Conservation (phyloP, 2,113 vertebrate species). For the Muntiacus muntjak region DNA sequence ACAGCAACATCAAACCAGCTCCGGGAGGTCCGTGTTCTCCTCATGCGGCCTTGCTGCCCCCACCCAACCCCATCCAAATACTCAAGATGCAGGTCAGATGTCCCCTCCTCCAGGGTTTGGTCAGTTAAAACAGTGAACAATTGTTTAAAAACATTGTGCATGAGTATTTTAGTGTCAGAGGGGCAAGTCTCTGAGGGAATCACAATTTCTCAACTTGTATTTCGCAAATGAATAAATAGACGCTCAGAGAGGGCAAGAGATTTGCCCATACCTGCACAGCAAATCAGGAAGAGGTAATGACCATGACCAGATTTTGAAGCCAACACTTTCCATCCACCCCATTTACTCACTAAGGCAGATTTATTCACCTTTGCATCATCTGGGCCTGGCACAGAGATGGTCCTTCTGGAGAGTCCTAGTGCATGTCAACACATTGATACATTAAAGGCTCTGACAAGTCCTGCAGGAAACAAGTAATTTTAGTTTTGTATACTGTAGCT, state of each 20-base stretch:
- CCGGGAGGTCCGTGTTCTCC: too few relatives aligned
- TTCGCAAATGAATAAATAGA: background rate
- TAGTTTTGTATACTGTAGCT: background rate
- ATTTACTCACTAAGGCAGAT: fast-evolving
- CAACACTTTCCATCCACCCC: background rate
- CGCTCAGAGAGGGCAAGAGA: background rate
- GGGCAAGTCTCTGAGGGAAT: background rate
- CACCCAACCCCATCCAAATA: fast-evolving
- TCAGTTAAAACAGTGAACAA: background rate
- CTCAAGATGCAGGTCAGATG: background rate
- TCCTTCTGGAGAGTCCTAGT: background rate
- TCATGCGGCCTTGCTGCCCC: fast-evolving
- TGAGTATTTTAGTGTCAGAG: background rate
- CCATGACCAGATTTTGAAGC: background rate
- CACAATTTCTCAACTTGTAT: background rate
- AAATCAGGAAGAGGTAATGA: background rate
- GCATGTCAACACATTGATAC: background rate
- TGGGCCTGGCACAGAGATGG: background rate
- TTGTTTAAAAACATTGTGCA: background rate
- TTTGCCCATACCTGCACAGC: background rate
- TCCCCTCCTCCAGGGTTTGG: too few relatives aligned
- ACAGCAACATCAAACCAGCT: background rate
- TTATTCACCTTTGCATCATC: background rate
- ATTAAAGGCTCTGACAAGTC: background rate
- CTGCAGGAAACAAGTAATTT: background rate